Percentiles rank a stretch among this genome's conserved stretches.
These are phyloP conservation scores for Aelia acuminata DNA, from an alignment of 2,888 invertebrate genomes.

Conservation along the genomic window DNA sequence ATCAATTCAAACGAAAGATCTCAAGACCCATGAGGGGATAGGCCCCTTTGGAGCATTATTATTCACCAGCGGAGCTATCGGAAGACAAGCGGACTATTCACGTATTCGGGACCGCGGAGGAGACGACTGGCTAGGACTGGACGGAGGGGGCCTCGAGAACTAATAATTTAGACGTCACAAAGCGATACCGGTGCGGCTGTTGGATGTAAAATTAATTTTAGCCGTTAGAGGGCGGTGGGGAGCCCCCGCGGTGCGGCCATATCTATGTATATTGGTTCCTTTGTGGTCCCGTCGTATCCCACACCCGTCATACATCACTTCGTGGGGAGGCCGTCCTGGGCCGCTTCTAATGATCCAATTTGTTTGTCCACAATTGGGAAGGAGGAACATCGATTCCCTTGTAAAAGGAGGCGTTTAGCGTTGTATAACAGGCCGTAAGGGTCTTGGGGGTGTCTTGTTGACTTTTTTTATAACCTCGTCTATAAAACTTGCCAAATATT, in stretches of 20 bases:
- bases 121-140: not conserved
- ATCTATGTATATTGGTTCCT: slow-evolving; percentile 63
- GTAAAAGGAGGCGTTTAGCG: slow-evolving; percentile 22
- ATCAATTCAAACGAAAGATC: too few species aligned
- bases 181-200: slow-evolving; percentile 53
- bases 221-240: slow-evolving; percentile 58
- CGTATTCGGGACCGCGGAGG: not conserved
- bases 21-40: too few species aligned
- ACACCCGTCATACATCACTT: slow-evolving; percentile 46
- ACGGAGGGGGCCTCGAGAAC: not conserved
- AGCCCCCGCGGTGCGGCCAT: slow-evolving; percentile 62
- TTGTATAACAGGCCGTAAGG: not conserved
- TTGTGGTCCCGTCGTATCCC: slow-evolving; percentile 47
- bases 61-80: not conserved
- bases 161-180: slow-evolving; percentile 58
- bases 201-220: slow-evolving; percentile 63
- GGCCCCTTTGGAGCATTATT: not conserved
- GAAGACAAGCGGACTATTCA: not conserved
- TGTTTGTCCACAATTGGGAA: slow-evolving; percentile 44
- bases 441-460: not conserved
- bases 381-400: not conserved
- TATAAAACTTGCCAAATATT: too few species aligned
- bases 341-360: slow-evolving; percentile 11
- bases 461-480: not conserved
- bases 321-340: not conserved